Base-by-base conservation (phyloP, 2,888 invertebrate genomes). In the Bugulina stolonifera region DNA sequence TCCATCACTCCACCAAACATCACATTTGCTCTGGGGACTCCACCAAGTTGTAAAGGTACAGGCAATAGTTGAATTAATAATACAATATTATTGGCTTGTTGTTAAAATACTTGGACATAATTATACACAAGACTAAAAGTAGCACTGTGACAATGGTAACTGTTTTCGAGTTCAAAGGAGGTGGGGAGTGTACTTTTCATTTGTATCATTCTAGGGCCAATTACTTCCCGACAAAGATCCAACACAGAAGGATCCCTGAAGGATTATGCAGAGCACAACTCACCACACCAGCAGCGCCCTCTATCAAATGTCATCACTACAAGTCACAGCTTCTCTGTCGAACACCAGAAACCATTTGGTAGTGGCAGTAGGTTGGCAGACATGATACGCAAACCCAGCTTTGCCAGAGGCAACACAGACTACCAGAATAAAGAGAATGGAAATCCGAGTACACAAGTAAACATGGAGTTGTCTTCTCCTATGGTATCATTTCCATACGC, bases 401-500 rank as follows among this genome's bases (percentile, higher is more conserved):
- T 64, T 64, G 64, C 64, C 32, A 22, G 25, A 27, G 57, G n/a
- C n/a, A 23, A 3, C 23, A 23, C 23, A n/a, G 57, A 27, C 57
- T 18, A 57, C 23, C 25, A n/a, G 14, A 57, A 57, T 25, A 64
- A 64, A 32, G 64, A 64, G 34, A 64, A 64, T 32, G n/a, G n/a
- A n/a, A 25, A 10, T 27, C 32, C 64, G 32, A 32, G 29, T n/a
- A 32, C 3, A 3, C 29, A 29, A 10, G 3, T 32, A 27, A 64
- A 64, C 34, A 14, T 14, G 5, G 64, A 64, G 3, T n/a, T n/a
- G 14, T n/a, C n/a, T 5, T 55, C 55, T n/a, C 64, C 27, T 5
- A 25, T 64, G 43, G 43, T 43, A 14, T 5, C 29, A 10, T 32
- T 78, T 64, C 75, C 79, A 74, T 79, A 77, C 73, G 79, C 79